A percentile compares a stretch with the other conserved stretches of the same genome.
Evolutionary conservation across 2,113 vertebrate genomes (phyloP).

Genomic region (Zapus hudsonius): DNA sequence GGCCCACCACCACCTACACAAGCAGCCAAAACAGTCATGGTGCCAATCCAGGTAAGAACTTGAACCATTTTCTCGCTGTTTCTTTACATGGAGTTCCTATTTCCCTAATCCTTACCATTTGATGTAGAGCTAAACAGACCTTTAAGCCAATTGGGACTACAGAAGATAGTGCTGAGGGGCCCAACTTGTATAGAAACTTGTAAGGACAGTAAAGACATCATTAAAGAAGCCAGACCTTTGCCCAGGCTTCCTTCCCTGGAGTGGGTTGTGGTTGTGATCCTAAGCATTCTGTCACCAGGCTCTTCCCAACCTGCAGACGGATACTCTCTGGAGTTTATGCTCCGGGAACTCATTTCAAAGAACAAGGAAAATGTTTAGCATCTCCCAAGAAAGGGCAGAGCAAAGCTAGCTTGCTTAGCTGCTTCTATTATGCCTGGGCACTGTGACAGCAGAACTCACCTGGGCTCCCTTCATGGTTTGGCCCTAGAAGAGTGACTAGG

Average conservation of each 20-base stretch:
- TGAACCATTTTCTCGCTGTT: not conserved
- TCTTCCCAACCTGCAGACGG: constrained; percentile 31
- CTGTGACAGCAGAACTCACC: not conserved
- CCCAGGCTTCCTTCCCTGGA: not conserved
- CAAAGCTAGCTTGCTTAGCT: not conserved
- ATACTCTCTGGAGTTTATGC: not conserved
- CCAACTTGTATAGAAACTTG: not conserved
- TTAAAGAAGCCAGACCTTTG: not conserved
- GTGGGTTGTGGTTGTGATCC: constrained; percentile 12
- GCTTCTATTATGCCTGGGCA: not conserved
- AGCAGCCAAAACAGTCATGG: constrained; percentile 85
- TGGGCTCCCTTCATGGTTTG: not conserved
- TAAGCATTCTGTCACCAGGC: not conserved
- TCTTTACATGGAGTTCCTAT: not conserved
- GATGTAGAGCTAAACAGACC: constrained; percentile 8
- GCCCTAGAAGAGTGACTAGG: not conserved
- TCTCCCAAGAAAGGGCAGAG: constrained; percentile 2
- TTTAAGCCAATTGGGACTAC: not conserved
- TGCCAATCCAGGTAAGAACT: constrained; percentile 88
- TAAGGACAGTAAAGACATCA: not conserved
- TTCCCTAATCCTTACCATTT: not conserved
- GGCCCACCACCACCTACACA: constrained; percentile 83
- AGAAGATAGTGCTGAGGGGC: not conserved
- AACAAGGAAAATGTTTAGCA: not conserved
- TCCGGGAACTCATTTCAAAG: constrained; percentile 1